Base-by-base conservation (phyloP, 1,140 invertebrate species). In the Contarinia nasturtii region DNA sequence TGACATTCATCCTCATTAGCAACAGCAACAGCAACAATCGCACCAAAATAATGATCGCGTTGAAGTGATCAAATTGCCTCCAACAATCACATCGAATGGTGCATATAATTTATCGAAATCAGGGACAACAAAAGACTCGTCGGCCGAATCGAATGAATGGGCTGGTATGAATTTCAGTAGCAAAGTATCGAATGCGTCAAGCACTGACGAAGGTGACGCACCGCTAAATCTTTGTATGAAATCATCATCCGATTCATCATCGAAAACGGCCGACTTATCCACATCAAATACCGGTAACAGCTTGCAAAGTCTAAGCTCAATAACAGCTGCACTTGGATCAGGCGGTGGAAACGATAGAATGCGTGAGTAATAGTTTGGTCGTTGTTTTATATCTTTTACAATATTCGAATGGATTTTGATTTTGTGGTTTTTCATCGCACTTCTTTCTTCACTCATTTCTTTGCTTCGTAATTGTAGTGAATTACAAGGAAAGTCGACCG, bases 151-250 rank as follows among this genome's bases (percentile, higher is more conserved):
- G 17, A 19, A 37, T 18, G 33, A 37, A 20, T 38, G 45, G 34
- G 7, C 21, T n/a, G 22, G 20, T 17, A 10, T 33, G 18, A 41
- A 17, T 27, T 41, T 19, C 12, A 48, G 17, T 34, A 72, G 64
- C 3, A 54, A 60, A 12, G 58, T 53, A 41, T 54, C 59, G 4
- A 61, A 62, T 48, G 58, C 61, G 48, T 71, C 68, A 47, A 66
- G 65, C 46, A 59, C 67, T 5, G 67, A 70, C 48, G 75, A 79
- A 38, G 72, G 73, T 3, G 84, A 87, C 54, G 75, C 79, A 1
- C 84, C 84, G 0, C 68, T 88, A 15, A 86, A 88, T 64, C 70
- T 88, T 1, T 86, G 82, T 4, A 65, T 86, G 48, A 88, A 86
- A 61, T 77, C 81, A 18, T 65, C 73, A 19, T 65, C 67, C 40